Percentiles rank a stretch among this genome's conserved stretches.
Evolutionary conservation across 1,140 invertebrate genomes (phyloP).

Genomic region (Mycetomoellerius zeteki): DNA sequence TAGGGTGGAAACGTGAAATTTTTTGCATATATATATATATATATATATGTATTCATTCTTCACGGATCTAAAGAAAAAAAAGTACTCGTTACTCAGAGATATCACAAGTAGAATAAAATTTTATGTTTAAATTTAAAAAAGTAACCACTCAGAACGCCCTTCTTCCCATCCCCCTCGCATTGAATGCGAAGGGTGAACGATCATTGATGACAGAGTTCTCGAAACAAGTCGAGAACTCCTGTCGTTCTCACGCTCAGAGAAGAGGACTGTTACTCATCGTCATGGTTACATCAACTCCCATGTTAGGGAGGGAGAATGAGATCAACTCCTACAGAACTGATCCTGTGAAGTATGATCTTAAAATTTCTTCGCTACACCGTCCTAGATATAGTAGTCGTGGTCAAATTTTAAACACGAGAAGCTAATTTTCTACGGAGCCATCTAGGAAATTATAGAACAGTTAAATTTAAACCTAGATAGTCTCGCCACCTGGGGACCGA

Average conservation of each 20-base stretch:
- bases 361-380: fast-evolving
- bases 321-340: slow-evolving; percentile 88
- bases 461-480: not conserved
- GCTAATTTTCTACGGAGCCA: not conserved
- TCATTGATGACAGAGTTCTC: slow-evolving; percentile 84
- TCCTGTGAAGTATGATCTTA: slow-evolving; percentile 88
- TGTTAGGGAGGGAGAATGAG: slow-evolving; percentile 81
- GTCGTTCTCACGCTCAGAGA: slow-evolving; percentile 87
- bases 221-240: slow-evolving; percentile 52
- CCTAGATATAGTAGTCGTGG: not conserved
- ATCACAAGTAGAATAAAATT: not conserved
- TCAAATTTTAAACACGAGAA: slow-evolving; percentile 12
- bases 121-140: not conserved
- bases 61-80: too few relatives aligned
- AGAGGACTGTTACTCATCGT: slow-evolving; percentile 84
- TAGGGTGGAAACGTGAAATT: too few relatives aligned
- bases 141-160: slow-evolving; percentile 84
- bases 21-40: too few relatives aligned
- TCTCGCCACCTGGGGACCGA: not conserved
- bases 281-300: slow-evolving; percentile 85
- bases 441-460: slow-evolving; percentile 6
- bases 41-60: too few relatives aligned
- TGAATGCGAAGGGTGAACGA: slow-evolving; percentile 83
- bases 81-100: too few relatives aligned
- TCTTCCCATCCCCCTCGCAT: slow-evolving; percentile 78